Conservation (phyloP, 2,797 vertebrate genomes). For the Catharus ustulatus region DNA sequence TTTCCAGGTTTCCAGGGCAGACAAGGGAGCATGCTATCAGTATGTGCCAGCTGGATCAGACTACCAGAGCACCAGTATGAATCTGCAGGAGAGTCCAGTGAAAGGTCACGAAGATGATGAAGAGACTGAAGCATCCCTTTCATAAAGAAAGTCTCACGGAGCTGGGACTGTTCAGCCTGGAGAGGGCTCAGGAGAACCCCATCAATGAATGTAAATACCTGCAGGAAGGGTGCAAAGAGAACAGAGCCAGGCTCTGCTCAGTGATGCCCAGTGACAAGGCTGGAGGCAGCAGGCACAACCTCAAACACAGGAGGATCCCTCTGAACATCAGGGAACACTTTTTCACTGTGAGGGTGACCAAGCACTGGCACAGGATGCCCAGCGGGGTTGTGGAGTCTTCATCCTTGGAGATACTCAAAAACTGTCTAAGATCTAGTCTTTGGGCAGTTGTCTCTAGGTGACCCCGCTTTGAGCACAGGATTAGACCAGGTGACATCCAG, state of each 20-base stretch:
- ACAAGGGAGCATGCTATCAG: neutral
- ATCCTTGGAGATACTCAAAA: neutral
- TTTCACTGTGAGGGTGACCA: accelerated
- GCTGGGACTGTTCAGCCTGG: neutral
- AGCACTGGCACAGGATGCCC: neutral
- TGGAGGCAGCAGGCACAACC: neutral
- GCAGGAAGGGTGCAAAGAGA: neutral
- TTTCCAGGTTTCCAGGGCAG: neutral
- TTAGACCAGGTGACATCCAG: neutral
- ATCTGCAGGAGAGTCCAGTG: neutral
- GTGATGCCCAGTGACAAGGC: neutral
- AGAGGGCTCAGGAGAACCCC: neutral
- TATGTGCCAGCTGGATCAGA: neutral
- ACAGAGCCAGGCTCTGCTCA: neutral
- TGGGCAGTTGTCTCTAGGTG: neutral
- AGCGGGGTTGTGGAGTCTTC: neutral
- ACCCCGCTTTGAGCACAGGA: neutral
- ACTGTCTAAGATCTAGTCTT: accelerated
- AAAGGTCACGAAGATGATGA: neutral
- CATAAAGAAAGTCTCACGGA: neutral
- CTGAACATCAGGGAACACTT: neutral
- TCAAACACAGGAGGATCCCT: neutral
- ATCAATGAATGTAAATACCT: neutral
- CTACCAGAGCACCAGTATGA: neutral
- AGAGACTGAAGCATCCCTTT: neutral